A percentile compares a stretch with the other conserved stretches of the same genome.
Evolutionary conservation across 1,140 invertebrate species (phyloP).

Genomic region (Eubasilissa regina): DNA sequence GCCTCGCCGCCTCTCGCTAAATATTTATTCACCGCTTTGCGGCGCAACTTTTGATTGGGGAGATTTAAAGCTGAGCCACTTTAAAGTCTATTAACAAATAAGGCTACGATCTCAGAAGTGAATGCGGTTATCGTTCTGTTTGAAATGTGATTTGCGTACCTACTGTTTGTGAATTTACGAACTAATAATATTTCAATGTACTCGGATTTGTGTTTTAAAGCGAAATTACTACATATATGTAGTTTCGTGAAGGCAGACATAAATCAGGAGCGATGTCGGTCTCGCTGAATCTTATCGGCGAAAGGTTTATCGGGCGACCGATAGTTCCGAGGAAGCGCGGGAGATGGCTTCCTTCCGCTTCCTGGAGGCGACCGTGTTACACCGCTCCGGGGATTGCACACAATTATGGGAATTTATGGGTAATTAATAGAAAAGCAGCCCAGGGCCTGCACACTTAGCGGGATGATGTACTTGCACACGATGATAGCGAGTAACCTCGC

Average conservation of each 20-base stretch:
- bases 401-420: constrained; percentile 30
- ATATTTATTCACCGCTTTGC: constrained; percentile 3
- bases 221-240: too few species aligned
- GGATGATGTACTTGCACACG: too few species aligned
- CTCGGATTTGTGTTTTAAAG: too few species aligned
- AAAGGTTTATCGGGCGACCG: background rate
- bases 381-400: constrained; percentile 20
- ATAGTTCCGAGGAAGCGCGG: background rate
- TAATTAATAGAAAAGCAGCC: constrained; percentile 22
- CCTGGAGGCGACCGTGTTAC: background rate
- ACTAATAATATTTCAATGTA: too few species aligned
- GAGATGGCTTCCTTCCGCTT: constrained; percentile 25
- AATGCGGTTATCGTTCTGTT: too few species aligned
- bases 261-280: too few species aligned
- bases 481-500: too few species aligned
- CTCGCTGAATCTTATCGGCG: too few species aligned
- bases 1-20: constrained; percentile 31
- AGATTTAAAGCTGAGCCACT: constrained; percentile 13
- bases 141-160: too few species aligned
- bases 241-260: too few species aligned
- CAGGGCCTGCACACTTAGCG: too few species aligned
- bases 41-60: constrained; percentile 26
- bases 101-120: background rate
- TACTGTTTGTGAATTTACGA: too few species aligned
- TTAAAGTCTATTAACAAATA: constrained; percentile 24